phyloP scores from a whole-genome alignment of 1,140 invertebrate genomes.

The Eurosta solidaginis region DNA sequence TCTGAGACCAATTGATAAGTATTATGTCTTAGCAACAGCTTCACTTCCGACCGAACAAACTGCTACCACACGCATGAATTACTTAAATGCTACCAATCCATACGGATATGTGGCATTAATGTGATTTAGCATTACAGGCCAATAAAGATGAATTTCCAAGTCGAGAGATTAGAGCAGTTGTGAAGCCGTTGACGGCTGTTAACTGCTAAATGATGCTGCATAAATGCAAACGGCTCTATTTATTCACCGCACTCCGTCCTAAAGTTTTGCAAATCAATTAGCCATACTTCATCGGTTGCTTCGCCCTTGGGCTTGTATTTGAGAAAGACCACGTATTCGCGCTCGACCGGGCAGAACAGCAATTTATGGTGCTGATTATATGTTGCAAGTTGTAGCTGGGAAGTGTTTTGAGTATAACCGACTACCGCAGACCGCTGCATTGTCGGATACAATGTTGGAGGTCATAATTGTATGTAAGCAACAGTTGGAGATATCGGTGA shows the following conservation, averaged over 20 bases:
- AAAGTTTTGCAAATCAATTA: background rate
- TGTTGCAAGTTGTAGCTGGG: background rate
- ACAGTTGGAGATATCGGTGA: background rate
- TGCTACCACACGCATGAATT: background rate
- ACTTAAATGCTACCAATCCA: too few relatives aligned
- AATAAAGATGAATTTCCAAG: too few relatives aligned
- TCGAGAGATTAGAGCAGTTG: background rate
- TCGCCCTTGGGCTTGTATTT: background rate
- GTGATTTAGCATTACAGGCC: too few relatives aligned
- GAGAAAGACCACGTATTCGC: background rate
- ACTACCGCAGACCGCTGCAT: background rate
- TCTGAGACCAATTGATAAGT: background rate
- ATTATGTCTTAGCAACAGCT: background rate
- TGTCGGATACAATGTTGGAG: background rate
- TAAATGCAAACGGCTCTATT: background rate
- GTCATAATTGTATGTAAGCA: background rate
- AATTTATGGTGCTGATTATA: background rate
- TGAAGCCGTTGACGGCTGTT: background rate
- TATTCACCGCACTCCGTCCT: background rate
- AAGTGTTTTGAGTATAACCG: background rate
- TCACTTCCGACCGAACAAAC: too few relatives aligned
- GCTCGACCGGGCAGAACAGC: background rate
- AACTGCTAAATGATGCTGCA: background rate
- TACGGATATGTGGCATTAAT: too few relatives aligned
- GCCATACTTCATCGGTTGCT: background rate